Conservation (phyloP, 2,113 vertebrate genomes). For the Odontophorus gujanensis region DNA sequence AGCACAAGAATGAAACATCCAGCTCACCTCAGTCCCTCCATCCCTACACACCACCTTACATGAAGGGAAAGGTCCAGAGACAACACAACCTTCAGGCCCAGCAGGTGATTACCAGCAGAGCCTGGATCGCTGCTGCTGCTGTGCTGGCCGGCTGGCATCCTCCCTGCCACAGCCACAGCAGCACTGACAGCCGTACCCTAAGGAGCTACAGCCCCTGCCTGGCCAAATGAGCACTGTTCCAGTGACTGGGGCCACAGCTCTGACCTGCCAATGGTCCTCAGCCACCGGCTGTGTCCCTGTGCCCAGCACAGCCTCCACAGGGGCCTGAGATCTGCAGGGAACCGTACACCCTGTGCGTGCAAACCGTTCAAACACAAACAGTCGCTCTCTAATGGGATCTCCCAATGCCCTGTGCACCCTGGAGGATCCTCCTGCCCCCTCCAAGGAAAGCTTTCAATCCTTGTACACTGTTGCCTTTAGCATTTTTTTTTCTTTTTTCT, state of each 20-base stretch:
- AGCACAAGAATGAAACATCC: background rate
- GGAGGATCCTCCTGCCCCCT: background rate
- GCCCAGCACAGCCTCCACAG: background rate
- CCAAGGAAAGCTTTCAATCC: slow-evolving; percentile 7
- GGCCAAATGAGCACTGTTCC: fast-evolving
- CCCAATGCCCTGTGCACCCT: background rate
- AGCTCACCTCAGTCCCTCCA: background rate
- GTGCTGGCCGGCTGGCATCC: background rate
- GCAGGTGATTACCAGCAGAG: fast-evolving
- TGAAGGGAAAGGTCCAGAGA: background rate
- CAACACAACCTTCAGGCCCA: background rate
- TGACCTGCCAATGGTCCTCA: background rate
- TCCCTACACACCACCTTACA: background rate
- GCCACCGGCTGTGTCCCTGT: background rate
- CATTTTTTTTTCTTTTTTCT: background rate
- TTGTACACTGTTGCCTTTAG: slow-evolving; percentile 24
- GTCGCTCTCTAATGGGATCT: background rate
- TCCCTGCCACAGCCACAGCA: background rate
- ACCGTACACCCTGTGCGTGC: background rate
- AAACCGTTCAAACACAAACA: background rate
- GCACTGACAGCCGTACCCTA: background rate
- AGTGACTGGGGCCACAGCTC: background rate
- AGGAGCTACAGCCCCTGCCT: background rate
- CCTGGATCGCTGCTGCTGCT: background rate
- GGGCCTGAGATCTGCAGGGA: background rate